These are phyloP conservation scores for Chironomus striatipennis DNA, from an alignment of 1,140 invertebrate genomes.

Conservation along the genomic window DNA sequence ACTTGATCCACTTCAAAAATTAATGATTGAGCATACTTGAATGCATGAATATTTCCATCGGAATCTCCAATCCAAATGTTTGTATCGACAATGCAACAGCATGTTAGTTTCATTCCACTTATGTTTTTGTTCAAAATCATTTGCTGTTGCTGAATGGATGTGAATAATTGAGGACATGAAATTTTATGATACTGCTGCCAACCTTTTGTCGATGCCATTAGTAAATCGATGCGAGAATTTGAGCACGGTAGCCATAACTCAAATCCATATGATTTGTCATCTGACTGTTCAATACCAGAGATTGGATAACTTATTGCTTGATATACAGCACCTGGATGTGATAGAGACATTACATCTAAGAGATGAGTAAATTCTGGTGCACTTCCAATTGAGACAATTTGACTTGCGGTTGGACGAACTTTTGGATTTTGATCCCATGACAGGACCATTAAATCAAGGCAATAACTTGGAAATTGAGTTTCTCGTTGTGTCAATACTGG, in stretches of 20 bases:
- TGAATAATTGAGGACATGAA: conserved; percentile 29
- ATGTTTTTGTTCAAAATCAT: conserved; percentile 30
- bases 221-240: conserved; percentile 59
- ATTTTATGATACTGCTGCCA: conserved; percentile 50
- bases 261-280: conserved; percentile 41
- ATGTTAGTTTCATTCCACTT: conserved; percentile 27
- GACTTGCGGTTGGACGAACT: conserved; percentile 78
- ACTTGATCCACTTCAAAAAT: no score
- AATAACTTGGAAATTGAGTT: conserved; percentile 77
- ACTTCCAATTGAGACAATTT: conserved; percentile 83
- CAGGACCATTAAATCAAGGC: conserved; percentile 89
- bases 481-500: conserved; percentile 78
- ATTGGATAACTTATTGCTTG: conserved; percentile 25
- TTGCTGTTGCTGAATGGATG: not conserved
- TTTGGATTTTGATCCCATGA: conserved; percentile 89
- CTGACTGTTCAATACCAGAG: conserved; percentile 28
- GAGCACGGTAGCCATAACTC: conserved; percentile 63
- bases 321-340: conserved; percentile 49
- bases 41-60: conserved; percentile 68
- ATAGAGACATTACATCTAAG: conserved; percentile 65
- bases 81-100: conserved; percentile 53
- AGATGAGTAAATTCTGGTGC: conserved; percentile 90
- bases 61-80: conserved; percentile 82
- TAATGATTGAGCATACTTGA: conserved; percentile 42
- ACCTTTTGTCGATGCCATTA: conserved; percentile 49